A percentile compares a stretch with the other conserved stretches of the same genome.
Conservation (phyloP, 2,113 vertebrate genomes). For the Montifringilla adamsi region DNA sequence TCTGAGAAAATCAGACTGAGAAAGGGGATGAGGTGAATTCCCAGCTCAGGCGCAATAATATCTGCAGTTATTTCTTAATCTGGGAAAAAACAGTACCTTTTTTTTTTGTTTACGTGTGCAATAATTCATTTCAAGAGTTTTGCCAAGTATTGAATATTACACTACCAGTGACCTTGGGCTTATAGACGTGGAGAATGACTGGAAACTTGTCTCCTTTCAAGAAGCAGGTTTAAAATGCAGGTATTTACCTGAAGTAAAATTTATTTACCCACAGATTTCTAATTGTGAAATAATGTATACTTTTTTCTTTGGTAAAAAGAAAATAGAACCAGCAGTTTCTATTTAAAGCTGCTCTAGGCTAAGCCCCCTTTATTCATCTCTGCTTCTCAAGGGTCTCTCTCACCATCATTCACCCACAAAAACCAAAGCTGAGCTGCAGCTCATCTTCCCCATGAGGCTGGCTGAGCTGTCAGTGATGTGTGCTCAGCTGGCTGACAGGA, state of each 20-base stretch:
- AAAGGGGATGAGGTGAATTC: background rate
- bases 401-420: background rate
- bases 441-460: background rate
- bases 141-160: background rate
- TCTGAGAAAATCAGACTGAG: background rate
- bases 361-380: background rate
- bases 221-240: background rate
- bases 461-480: background rate
- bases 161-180: background rate
- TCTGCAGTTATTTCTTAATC: background rate
- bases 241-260: background rate
- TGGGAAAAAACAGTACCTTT: background rate
- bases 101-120: background rate
- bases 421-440: background rate
- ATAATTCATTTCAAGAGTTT: background rate
- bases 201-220: background rate
- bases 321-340: background rate
- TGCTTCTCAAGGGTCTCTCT: background rate
- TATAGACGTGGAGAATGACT: fast-evolving
- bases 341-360: background rate
- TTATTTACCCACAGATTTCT: background rate
- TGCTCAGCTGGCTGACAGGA: background rate
- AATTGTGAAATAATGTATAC: background rate
- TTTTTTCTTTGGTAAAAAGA: background rate
- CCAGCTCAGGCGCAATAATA: background rate